Base-by-base conservation (phyloP, 2,113 vertebrate species). In the Centrocercus urophasianus region DNA sequence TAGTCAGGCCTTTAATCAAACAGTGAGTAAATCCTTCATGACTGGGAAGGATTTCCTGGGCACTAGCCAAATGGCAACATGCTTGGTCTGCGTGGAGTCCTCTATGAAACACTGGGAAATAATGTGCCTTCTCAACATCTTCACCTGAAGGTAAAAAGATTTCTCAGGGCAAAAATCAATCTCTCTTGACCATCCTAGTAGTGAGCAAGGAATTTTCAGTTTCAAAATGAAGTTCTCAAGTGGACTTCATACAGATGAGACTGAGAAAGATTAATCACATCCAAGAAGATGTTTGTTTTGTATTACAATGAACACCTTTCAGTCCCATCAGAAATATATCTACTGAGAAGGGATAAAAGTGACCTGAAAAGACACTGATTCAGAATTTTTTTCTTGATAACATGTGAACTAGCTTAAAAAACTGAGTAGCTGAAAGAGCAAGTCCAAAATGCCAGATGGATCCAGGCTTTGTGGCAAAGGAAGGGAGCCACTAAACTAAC, bases 31-130 rank as follows among this genome's bases (percentile, higher is more conserved):
- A 85, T 84, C 67, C 45, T 86, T 72, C 47, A 74, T 63, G 54
- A 57, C 65, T 27, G 69, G 72, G 38, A 71, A 69, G 36, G 77
- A 72, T 90, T 89, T 89, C 69, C 85, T 91, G 65, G 69, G 76
- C 38, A 72, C 61, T 2, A 2, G 36, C 69, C 85, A 91, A 83
- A 94, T 6, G 2, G 61, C 57, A 83, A 10, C 27, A 12, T 32
- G 88, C 75, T 93, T 90, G 75, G 70, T 73, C 40, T 54, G 28
- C 18, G 0, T 52, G 75, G 75, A 94, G 85, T 20, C 43, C 24
- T 28, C 27, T 65, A 1, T 21, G 40, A 20, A 56, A 8, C 40
- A 6, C 36, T 38, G 28, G 42, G 34, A 70, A 70, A 16, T 4
- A 54, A 30, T 0, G 0, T 32, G 22, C 3, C 38, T 83, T 83